Base-by-base conservation (phyloP, 2,797 vertebrate genomes). In the Mormyrus proboscirostris region DNA sequence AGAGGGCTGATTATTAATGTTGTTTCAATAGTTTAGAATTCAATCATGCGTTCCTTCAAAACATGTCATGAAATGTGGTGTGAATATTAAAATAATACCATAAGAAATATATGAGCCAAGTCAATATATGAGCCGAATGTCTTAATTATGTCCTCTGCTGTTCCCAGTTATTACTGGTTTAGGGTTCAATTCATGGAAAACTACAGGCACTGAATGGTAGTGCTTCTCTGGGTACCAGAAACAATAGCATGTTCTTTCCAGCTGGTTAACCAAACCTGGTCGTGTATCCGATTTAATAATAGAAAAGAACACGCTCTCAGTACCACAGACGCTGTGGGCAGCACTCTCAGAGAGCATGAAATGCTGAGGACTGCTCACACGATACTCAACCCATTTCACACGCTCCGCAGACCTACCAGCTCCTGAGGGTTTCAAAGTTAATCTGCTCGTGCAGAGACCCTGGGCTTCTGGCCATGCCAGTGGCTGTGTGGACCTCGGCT, bases 1-100 rank as follows among this genome's bases (percentile, higher is more conserved):
- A 33, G 62, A 33, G 25, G 10, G 62, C 10, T 73, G 79, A 10
- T 59, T 88, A 87, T 90, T 49, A 88, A 38, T 83, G 86, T 62
- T 19, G 22, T 16, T 88, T 55, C 49, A 55, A 9, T n/a, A 79
- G 73, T 79, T 44, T 44, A 8, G 14, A 65, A 49, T 65, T 29
- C 76, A 10, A 0, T 69, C 83, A n/a, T 53, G 9, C 16, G 69
- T 69, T 88, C 76, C n/a, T 47, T 53, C 44, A 50, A 53, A 69
- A 16, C 41, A 65, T 22, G 19, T 84, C 29, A 59, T 50, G 44
- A 47, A 88, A 55, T 33, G 79, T 25, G 22, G 10, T 69, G 29
- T 90, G 38, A 83, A 84, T 22, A 59, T 44, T 79, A 79, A 79
- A 79, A 79, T 9, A 79, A 44, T 41, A 19, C 38, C 73, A n/a